Conservation (phyloP, 2,113 vertebrate genomes). For the Chionomys nivalis region DNA sequence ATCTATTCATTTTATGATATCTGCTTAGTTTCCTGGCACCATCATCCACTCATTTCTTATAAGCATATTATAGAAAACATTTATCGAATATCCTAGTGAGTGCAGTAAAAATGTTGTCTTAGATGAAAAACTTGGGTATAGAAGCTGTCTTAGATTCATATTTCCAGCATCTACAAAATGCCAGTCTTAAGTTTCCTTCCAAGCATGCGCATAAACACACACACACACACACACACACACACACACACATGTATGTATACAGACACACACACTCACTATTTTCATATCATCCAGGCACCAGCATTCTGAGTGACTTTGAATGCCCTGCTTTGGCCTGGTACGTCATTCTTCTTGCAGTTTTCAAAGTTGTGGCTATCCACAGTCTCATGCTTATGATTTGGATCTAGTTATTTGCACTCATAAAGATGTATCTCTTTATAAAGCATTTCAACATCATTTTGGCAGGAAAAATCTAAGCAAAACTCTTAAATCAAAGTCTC, state of each 20-base stretch:
- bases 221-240: no score
- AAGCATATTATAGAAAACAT: neutral
- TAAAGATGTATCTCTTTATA: slow-evolving; percentile 2
- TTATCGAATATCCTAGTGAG: neutral
- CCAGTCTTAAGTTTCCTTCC: neutral
- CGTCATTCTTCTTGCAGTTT: slow-evolving; percentile 20
- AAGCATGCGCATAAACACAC: neutral
- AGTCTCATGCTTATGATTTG: slow-evolving; percentile 38
- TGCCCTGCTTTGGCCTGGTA: neutral
- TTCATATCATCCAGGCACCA: neutral
- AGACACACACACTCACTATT: neutral
- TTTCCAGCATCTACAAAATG: neutral
- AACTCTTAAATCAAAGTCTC: slow-evolving; percentile 33
- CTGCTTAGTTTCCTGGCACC: neutral
- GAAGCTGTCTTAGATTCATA: neutral
- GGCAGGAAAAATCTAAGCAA: neutral
- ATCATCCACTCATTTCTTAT: neutral
- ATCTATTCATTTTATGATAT: neutral
- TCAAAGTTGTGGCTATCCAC: neutral
- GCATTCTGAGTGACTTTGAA: neutral
- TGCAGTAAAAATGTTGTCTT: neutral
- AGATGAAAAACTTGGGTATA: neutral
- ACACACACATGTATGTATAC: neutral
- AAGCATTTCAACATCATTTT: slow-evolving; percentile 22
- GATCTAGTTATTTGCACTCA: neutral